phyloP scores from a whole-genome alignment of 2,113 vertebrate species.

The Eptesicus fuscus region DNA sequence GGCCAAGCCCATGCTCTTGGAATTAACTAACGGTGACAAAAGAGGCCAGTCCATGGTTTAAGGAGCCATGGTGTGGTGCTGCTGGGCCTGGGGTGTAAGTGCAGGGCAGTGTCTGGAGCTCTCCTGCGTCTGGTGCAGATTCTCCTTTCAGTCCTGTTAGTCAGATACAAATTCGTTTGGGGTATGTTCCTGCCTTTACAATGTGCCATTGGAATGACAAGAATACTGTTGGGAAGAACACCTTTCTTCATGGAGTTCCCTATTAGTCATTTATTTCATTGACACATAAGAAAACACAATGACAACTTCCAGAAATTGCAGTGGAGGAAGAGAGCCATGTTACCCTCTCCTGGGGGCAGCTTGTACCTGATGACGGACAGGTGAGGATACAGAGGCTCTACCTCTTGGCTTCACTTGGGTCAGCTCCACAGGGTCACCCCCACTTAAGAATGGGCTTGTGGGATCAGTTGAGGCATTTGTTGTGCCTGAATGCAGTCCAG shows the following conservation, averaged over 20 bases:
- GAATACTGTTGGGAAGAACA: not conserved
- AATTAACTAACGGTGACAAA: not conserved
- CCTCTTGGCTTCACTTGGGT: not conserved
- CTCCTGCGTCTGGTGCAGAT: not conserved
- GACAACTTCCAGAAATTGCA: not conserved
- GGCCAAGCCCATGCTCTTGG: not conserved
- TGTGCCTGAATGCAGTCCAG: not conserved
- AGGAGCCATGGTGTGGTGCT: not conserved
- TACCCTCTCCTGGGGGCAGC: not conserved
- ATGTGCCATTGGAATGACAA: not conserved
- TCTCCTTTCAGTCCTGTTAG: not conserved
- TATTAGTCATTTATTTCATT: not conserved
- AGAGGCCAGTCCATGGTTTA: not conserved
- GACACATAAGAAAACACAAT: not conserved
- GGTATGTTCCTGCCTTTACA: not conserved
- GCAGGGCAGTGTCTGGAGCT: not conserved
- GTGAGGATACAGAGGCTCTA: not conserved
- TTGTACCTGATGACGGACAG: not conserved
- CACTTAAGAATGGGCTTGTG: not conserved
- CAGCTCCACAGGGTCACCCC: not conserved
- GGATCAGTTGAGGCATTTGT: not conserved
- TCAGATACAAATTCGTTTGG: not conserved
- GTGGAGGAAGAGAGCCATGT: not conserved
- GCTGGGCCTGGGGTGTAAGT: not conserved
- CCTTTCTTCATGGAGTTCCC: not conserved